Evolutionary conservation across 2,113 vertebrate species (phyloP), one percentile per base, ranked within the genome.

Genomic region (Zeus faber): DNA sequence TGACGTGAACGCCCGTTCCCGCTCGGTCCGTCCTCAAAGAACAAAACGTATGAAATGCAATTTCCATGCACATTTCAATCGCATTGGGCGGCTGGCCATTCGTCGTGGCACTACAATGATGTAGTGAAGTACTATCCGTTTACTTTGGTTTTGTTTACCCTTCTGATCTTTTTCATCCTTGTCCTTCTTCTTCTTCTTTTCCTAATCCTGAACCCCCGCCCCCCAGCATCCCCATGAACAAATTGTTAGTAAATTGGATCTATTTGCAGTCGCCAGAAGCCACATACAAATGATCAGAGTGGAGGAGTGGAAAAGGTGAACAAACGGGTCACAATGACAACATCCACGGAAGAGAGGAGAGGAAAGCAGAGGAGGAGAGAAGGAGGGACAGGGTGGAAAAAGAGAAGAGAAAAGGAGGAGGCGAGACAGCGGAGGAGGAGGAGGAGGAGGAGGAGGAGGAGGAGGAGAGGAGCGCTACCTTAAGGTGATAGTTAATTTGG

Each of bases 401-500:
- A 5, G n/a, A 21, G 18, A 9, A 27, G n/a, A 35, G 5, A 5
- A 3, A 24, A 27, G 29, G 13, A 22, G 31, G 11, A 5, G 11
- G 20, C 6, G 18, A 4, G 22, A 25, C 20, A 29, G 43, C 31
- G 25, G 46, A 25, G 13, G 49, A 58, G 39, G n/a, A 44, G 46
- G 41, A 43, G 23, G 44, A 62, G 44, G 45, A 52, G 58, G 62
- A 24, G 52, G 49, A 66, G 52, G 55, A 49, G n/a, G 46, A 49
- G 25, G 13, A 37, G 62, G 10, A 45, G 37, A 51, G 58, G 65
- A 75, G 73, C 81, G 68, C 87, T 91, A 91, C 91, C 91, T 92
- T 90, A 60, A 89, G 77, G 87, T 20, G 71, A 79, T 70, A 77
- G 87, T 87, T 85, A 88, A 89, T 86, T 82, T 83, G 88, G 87